Percentiles rank a stretch among this genome's conserved stretches.
Conservation (phyloP, 92 coral and sea anemone genomes). For the Epizoanthus ramosus region DNA sequence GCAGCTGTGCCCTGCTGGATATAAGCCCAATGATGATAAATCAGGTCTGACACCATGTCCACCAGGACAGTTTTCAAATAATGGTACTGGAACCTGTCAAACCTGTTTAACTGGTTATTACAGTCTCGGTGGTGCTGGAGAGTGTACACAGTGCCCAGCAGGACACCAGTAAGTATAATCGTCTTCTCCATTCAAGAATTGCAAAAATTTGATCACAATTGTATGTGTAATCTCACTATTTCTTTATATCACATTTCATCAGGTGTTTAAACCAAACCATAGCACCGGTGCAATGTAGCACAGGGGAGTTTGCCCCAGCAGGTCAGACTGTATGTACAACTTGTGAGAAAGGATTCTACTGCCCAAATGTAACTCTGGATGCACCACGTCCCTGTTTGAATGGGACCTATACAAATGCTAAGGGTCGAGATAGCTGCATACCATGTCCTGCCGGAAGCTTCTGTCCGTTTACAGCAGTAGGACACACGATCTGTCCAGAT, state of each 20-base stretch:
- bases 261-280: slow-evolving; percentile 81
- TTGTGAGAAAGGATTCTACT: slow-evolving; percentile 77
- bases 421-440: slow-evolving; percentile 70
- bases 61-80: slow-evolving; percentile 79
- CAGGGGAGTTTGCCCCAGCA: slow-evolving; percentile 82
- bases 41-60: slow-evolving; percentile 71
- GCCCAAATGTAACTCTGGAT: slow-evolving; percentile 69
- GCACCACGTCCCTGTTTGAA: slow-evolving; percentile 76
- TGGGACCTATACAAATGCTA: slow-evolving; percentile 73
- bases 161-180: slow-evolving; percentile 86
- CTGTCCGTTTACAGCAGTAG: slow-evolving; percentile 75
- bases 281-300: slow-evolving; percentile 69
- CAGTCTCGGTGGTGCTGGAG: slow-evolving; percentile 70
- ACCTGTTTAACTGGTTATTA: slow-evolving; percentile 83
- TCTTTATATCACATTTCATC: background rate
- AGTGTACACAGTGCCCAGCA: slow-evolving; percentile 73
- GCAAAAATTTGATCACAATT: background rate
- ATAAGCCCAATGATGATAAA: slow-evolving; percentile 65
- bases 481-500: slow-evolving; percentile 64
- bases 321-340: slow-evolving; percentile 66
- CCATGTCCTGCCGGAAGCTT: slow-evolving; percentile 77
- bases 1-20: slow-evolving; percentile 86
- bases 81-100: slow-evolving; percentile 76
- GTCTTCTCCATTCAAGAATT: background rate
- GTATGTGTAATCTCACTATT: too few species aligned